Conservation (phyloP, 2,888 invertebrate genomes). For the Cosmia trapezina region DNA sequence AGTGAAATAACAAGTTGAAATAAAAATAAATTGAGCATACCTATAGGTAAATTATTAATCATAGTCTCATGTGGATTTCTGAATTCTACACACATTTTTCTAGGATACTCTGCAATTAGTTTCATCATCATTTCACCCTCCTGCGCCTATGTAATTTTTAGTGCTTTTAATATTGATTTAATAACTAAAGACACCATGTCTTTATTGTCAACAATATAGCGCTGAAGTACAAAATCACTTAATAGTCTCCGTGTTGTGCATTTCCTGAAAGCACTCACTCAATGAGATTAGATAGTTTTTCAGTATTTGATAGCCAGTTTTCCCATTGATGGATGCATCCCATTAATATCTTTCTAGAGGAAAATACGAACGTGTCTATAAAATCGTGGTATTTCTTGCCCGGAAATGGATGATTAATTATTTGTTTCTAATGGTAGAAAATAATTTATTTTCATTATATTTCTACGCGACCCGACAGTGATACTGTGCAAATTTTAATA, state of each 20-base stretch:
- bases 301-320: conserved; percentile 30
- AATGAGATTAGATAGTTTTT: conserved; percentile 40
- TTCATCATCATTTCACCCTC: not conserved
- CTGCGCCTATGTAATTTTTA: not conserved
- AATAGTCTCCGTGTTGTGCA: not conserved
- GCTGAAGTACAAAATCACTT: not conserved
- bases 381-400: not conserved
- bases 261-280: conserved; percentile 22
- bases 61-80: no score
- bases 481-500: no score
- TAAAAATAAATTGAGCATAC: no score
- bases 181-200: no score
- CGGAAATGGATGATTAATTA: not conserved
- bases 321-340: conserved; percentile 26
- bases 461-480: no score
- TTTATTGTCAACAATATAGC: not conserved
- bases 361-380: conserved; percentile 18
- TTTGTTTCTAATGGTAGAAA: not conserved
- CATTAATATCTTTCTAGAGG: conserved; percentile 26
- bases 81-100: not conserved
- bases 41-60: not conserved
- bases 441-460: not conserved
- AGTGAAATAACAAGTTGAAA: no score
- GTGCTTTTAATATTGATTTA: not conserved
- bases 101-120: not conserved